Conservation (phyloP, 2,888 invertebrate species). For the Orthonychiurus folsomi region DNA sequence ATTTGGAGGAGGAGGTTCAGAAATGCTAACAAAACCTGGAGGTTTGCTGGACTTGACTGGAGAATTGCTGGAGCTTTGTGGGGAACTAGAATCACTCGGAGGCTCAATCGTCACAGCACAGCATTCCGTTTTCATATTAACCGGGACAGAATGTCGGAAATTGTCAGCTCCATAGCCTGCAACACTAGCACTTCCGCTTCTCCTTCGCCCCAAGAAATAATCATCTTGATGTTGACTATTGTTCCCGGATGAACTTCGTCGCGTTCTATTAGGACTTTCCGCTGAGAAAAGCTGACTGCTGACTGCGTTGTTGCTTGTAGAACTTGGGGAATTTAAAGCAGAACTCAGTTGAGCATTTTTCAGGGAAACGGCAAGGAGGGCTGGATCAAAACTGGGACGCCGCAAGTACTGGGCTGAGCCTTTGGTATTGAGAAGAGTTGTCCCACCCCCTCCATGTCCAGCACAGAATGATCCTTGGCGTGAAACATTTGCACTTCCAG, state of each 20-base stretch:
- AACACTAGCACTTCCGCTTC: constrained; percentile 8
- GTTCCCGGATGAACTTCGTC: background rate
- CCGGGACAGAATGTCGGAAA: background rate
- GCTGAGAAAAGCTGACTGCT: constrained; percentile 13
- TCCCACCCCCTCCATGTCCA: constrained; percentile 22
- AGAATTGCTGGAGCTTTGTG: constrained; percentile 22
- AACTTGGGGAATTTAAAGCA: constrained; percentile 18
- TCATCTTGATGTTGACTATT: background rate
- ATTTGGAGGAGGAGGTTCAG: constrained; percentile 47
- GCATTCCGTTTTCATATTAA: background rate
- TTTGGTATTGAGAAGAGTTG: constrained; percentile 17
- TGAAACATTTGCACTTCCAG: constrained; percentile 37
- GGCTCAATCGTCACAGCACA: constrained; percentile 40
- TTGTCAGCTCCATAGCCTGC: background rate
- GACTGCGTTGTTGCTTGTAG: constrained; percentile 25
- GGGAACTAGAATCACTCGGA: constrained; percentile 37
- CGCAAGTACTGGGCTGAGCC: constrained; percentile 27
- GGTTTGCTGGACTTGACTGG: constrained; percentile 14
- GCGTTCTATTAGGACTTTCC: background rate
- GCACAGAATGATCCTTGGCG: constrained; percentile 36
- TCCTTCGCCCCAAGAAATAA: background rate
- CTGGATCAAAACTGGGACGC: constrained; percentile 40
- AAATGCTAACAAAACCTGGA: background rate
- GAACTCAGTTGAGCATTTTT: constrained; percentile 32
- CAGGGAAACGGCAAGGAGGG: constrained; percentile 34